These are phyloP conservation scores for Protonemura montana DNA, from an alignment of 2,888 invertebrate species.

Conservation along the genomic window DNA sequence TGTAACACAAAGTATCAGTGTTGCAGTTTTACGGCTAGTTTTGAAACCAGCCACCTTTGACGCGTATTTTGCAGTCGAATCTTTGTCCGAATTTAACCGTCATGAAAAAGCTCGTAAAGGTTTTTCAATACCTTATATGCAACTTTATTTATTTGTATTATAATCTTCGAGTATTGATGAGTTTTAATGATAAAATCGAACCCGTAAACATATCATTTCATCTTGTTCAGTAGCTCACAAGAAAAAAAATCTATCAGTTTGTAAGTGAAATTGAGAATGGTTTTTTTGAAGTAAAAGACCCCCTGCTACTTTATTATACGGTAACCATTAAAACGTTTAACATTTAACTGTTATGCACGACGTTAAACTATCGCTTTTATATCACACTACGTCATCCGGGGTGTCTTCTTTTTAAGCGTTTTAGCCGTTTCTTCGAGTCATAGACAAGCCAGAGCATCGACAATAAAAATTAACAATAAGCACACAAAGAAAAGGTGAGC, in stretches of 20 bases:
- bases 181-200: conserved; percentile 27
- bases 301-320: conserved; percentile 39
- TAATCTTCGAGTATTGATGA: conserved; percentile 17
- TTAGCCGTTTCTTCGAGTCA: conserved; percentile 19
- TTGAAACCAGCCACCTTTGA: background rate
- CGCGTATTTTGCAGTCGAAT: background rate
- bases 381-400: conserved; percentile 28
- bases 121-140: background rate
- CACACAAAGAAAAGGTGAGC: conserved; percentile 37
- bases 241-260: background rate
- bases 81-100: background rate
- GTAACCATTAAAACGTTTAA: conserved; percentile 30
- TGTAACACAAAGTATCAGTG: background rate
- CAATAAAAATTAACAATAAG: conserved; percentile 41
- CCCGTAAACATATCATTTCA: conserved; percentile 4
- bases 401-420: conserved; percentile 33
- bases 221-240: background rate
- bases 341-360: conserved; percentile 16
- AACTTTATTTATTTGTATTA: background rate
- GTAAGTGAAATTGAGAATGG: conserved; percentile 2
- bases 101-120: background rate
- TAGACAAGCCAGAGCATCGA: conserved; percentile 24
- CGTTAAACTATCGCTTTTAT: conserved; percentile 35
- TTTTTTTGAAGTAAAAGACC: conserved; percentile 25
- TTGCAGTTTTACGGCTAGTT: background rate